Percentiles rank a stretch among this genome's conserved stretches.
Conservation (phyloP, 2,113 vertebrate genomes). For the Spea multiplicata region DNA sequence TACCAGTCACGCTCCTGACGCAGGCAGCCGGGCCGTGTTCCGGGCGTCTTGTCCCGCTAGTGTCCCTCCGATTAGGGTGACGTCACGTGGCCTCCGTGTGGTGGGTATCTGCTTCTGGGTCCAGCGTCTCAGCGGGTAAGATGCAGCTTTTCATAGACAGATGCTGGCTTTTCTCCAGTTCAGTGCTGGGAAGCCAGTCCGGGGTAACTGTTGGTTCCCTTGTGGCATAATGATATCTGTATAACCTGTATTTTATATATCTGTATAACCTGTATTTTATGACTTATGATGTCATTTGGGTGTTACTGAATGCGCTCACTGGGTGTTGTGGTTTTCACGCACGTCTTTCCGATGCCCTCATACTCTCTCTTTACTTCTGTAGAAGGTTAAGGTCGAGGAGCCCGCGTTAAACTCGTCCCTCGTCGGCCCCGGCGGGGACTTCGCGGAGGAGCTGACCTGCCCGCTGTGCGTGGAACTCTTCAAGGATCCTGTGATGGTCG, state of each 20-base stretch:
- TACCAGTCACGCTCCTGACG: background rate
- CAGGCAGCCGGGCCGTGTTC: background rate
- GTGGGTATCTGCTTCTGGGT: background rate
- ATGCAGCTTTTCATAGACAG: background rate
- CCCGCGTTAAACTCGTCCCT: background rate
- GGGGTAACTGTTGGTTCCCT: too few species aligned
- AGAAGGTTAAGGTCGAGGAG: conserved; percentile 28
- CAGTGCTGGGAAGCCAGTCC: too few species aligned
- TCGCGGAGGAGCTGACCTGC: conserved; percentile 55
- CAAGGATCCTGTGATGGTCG: conserved; percentile 56
- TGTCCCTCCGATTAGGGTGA: too few species aligned
- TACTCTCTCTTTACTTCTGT: background rate
- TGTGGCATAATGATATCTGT: too few species aligned
- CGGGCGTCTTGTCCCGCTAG: too few species aligned
- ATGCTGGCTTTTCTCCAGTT: too few species aligned
- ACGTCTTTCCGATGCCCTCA: too few species aligned
- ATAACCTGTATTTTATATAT: too few species aligned
- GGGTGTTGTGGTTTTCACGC: too few species aligned
- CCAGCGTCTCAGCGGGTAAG: background rate
- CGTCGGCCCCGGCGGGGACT: conserved; percentile 10
- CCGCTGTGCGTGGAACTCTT: conserved; percentile 58
- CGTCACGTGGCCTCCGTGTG: background rate
- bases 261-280: too few species aligned
- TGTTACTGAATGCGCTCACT: too few species aligned
- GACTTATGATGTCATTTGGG: too few species aligned